Conservation (phyloP, 2,888 invertebrate genomes). For the Empis stercorea region DNA sequence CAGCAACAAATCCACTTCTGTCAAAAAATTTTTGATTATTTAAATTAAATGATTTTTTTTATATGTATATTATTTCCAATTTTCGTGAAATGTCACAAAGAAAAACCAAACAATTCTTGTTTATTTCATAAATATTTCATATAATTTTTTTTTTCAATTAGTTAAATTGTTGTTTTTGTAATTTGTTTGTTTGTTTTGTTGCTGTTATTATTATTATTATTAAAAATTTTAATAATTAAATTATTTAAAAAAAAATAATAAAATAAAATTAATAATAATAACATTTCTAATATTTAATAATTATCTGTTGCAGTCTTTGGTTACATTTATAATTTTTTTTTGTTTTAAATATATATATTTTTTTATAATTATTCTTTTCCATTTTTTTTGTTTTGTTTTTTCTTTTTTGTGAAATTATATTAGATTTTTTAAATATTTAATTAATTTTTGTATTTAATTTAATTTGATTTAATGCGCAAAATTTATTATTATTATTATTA, state of each 20-base stretch:
- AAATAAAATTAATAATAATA: slow-evolving; percentile 17
- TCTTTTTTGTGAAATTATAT: neutral
- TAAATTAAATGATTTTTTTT: no score
- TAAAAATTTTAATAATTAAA: slow-evolving; percentile 7
- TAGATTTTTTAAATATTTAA: neutral
- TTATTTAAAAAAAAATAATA: slow-evolving; percentile 5
- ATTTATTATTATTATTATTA: no score
- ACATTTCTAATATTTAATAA: slow-evolving; percentile 18
- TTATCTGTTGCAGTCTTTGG: slow-evolving; percentile 41
- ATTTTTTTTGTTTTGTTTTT: slow-evolving; percentile 2
- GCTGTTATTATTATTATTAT: slow-evolving; percentile 7
- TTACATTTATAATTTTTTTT: slow-evolving; percentile 24
- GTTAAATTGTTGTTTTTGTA: slow-evolving; percentile 8
- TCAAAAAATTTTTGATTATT: no score
- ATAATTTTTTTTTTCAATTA: slow-evolving; percentile 9
- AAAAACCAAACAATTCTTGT: slow-evolving; percentile 7
- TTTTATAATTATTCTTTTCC: slow-evolving; percentile 1
- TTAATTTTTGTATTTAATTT: no score
- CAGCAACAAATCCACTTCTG: no score
- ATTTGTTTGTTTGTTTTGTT: slow-evolving; percentile 5
- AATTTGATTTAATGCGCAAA: no score
- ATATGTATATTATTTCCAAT: no score
- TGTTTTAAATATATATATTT: neutral
- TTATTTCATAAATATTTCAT: no score
- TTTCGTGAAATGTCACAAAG: slow-evolving; percentile 11